phyloP scores from a whole-genome alignment of 2,113 vertebrate species.

The Pagrus major region DNA sequence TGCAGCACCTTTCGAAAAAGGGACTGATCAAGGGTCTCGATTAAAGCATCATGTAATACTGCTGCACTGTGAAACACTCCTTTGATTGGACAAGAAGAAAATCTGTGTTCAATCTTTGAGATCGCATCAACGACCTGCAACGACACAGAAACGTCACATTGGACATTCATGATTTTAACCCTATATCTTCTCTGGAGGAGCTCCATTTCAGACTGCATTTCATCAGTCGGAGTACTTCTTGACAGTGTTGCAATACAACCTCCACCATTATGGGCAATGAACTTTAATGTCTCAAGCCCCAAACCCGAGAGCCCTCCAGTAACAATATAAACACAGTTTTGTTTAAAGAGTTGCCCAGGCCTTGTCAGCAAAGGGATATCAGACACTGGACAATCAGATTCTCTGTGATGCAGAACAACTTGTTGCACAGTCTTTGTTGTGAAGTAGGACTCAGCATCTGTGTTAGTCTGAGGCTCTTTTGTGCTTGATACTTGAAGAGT shows the following conservation, averaged over 20 bases:
- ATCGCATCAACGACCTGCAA: slow-evolving; percentile 83
- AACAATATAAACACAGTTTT: slow-evolving; percentile 85
- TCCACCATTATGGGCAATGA: slow-evolving; percentile 86
- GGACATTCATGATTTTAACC: slow-evolving; percentile 75
- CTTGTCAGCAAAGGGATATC: slow-evolving; percentile 74
- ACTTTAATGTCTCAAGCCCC: slow-evolving; percentile 90
- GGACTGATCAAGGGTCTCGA: slow-evolving; percentile 83
- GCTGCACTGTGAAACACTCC: slow-evolving; percentile 91
- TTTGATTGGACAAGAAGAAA: slow-evolving; percentile 82
- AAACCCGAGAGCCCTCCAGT: slow-evolving; percentile 89
- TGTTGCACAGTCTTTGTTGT: slow-evolving; percentile 70
- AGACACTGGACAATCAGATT: slow-evolving; percentile 60
- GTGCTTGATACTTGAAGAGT: slow-evolving; percentile 54
- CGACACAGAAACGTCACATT: slow-evolving; percentile 83
- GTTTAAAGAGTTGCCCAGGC: slow-evolving; percentile 80
- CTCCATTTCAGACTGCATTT: slow-evolving; percentile 82
- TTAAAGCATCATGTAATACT: slow-evolving; percentile 83
- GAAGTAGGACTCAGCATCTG: slow-evolving; percentile 84
- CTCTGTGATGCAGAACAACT: slow-evolving; percentile 73
- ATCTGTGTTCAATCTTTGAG: slow-evolving; percentile 73
- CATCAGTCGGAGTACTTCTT: slow-evolving; percentile 73
- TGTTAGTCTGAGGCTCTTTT: neutral
- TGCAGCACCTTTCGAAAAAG: slow-evolving; percentile 86
- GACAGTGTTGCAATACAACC: slow-evolving; percentile 86
- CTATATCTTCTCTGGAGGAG: slow-evolving; percentile 75